Evolutionary conservation across 2,888 invertebrate genomes (phyloP).

Genomic region (Thereva unica): DNA sequence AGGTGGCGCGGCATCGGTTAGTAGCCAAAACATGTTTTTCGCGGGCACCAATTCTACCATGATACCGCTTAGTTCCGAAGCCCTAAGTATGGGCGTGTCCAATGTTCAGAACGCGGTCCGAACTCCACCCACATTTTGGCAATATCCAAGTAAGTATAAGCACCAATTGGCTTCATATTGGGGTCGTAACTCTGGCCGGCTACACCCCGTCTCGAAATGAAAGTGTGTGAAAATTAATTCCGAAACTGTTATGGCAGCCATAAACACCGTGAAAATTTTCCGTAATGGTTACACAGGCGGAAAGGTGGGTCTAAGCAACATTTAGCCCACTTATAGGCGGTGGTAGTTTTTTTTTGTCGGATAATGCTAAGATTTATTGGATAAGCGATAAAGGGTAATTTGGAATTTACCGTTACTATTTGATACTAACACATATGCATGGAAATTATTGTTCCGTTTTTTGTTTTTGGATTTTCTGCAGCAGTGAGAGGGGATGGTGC

Average conservation of each 20-base stretch:
- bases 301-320: too few relatives aligned
- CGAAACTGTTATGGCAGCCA: conserved; percentile 12
- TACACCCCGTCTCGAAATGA: conserved; percentile 2
- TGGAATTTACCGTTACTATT: too few relatives aligned
- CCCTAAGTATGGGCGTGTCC: conserved; percentile 44
- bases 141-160: conserved; percentile 73
- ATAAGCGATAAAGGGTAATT: too few relatives aligned
- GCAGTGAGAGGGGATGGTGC: too few relatives aligned
- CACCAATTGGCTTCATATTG: conserved; percentile 22
- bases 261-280: neutral
- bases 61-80: conserved; percentile 45
- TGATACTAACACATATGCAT: too few relatives aligned
- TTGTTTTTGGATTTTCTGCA: too few relatives aligned
- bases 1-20: conserved; percentile 44
- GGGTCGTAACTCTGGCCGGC: conserved; percentile 2
- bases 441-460: too few relatives aligned
- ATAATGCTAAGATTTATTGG: too few relatives aligned
- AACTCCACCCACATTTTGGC: conserved; percentile 76
- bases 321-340: too few relatives aligned
- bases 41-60: conserved; percentile 46
- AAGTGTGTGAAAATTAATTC: neutral
- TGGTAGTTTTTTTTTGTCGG: too few relatives aligned
- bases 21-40: conserved; percentile 46
- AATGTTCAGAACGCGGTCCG: conserved; percentile 56
- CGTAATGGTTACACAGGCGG: too few relatives aligned